Base-by-base conservation (phyloP, 2,888 invertebrate genomes). In the Latrodectus elegans region DNA sequence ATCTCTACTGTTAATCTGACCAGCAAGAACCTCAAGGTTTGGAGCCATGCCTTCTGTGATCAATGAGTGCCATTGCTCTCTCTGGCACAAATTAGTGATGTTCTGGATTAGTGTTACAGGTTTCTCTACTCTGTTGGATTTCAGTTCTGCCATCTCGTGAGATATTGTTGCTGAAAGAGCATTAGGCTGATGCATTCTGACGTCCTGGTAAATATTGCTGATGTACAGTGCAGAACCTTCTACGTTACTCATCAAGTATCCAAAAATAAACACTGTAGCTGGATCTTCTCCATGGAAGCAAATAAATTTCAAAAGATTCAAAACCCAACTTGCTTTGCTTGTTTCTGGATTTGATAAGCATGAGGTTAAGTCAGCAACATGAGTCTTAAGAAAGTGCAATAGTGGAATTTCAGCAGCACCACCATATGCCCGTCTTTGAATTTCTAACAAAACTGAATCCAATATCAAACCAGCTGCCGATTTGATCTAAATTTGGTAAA, bases 401-500 rank as follows among this genome's bases (percentile, higher is more conserved):
- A 89, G 72, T 1, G 89, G 89, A 10, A 89, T 89, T 71, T 89
- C 89, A 4, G 80, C 80, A 73, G 76, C 80, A 8, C 87, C 87
- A 67, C 81, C 77, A 74, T 89, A 86, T 17, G 87, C 89, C 38
- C 83, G 55, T 17, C 84, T 79, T 53, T 89, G 89, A 14, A 89
- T 89, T 70, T 89, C 89, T 8, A 89, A 64, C 8, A 89, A 71
- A 12, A 89, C 82, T 17, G 82, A 83, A 83, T 90, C 90, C 11
- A 90, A 70, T n/a, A 90, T 89, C 22, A 88, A 75, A 8, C 90
- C 90, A 79, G 90, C 88, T 22, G 89, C 89, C 55, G 88, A 82
- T 73, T 77, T 77, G 14, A 89, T 84, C 89, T 89, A 64, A 51
- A 85, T 82, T 73, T 17, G 55, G 70, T 65, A 74, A 14, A 72